Evolutionary conservation across 2,113 vertebrate species (phyloP).

Genomic region (Tauraco erythrolophus): DNA sequence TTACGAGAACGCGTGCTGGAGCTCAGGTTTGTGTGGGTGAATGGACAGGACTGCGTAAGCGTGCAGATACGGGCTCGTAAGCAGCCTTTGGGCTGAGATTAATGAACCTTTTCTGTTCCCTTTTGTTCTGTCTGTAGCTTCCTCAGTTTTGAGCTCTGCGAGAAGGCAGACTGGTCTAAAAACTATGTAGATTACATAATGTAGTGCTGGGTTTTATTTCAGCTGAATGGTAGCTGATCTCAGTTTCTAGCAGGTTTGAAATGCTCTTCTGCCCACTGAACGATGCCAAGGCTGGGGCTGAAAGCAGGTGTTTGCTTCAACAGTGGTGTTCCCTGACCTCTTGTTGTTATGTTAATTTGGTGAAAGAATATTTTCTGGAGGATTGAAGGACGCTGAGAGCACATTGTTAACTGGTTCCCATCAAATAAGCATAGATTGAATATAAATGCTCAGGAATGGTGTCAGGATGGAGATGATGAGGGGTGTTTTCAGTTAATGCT

Average conservation of each 20-base stretch:
- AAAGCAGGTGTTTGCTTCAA: neutral
- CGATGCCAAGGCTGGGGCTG: neutral
- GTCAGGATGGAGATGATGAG: neutral
- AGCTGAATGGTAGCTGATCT: neutral
- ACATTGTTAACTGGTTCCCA: neutral
- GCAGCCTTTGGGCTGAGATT: neutral
- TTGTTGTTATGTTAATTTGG: neutral
- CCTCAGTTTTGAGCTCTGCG: neutral
- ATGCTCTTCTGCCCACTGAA: neutral
- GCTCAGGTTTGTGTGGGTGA: constrained; percentile 47
- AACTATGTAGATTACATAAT: neutral
- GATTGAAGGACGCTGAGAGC: neutral
- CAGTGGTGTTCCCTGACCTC: neutral
- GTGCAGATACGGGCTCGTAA: neutral
- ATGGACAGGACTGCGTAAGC: neutral
- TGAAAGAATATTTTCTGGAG: neutral
- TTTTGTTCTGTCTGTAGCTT: constrained; percentile 16
- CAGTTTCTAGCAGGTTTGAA: neutral
- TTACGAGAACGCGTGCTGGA: neutral
- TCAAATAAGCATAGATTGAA: neutral
- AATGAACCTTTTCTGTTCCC: constrained; percentile 11
- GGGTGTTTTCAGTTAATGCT: neutral
- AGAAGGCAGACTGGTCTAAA: neutral
- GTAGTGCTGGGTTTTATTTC: neutral
- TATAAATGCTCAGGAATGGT: neutral